phyloP scores from a whole-genome alignment of 2,888 invertebrate species.

The Serripes groenlandicus region DNA sequence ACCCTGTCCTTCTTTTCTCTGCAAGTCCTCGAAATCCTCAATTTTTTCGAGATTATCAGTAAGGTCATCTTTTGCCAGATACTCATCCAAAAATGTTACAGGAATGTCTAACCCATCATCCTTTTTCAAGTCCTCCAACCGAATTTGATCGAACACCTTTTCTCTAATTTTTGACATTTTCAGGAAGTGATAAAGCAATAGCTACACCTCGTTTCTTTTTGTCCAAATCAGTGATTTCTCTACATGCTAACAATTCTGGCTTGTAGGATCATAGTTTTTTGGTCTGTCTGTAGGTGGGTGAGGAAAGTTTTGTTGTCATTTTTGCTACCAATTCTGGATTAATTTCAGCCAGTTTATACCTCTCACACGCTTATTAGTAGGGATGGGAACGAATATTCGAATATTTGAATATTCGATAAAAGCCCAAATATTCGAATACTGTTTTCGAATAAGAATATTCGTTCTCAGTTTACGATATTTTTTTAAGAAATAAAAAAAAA shows the following conservation, averaged over 20 bases:
- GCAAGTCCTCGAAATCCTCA: slow-evolving; percentile 59
- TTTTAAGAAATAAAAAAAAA: no score
- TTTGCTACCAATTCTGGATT: background rate
- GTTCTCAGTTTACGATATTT: no score
- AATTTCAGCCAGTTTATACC: background rate
- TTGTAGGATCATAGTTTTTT: background rate
- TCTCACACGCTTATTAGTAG: no score
- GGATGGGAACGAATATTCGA: no score
- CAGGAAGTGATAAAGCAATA: no score
- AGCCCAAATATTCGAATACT: no score
- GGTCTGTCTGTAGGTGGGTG: no score
- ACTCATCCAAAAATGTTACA: slow-evolving; percentile 63
- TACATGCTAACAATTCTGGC: slow-evolving; percentile 8
- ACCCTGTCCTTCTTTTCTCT: slow-evolving; percentile 44
- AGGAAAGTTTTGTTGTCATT: background rate
- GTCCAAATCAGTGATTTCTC: no score
- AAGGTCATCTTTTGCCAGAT: slow-evolving; percentile 66
- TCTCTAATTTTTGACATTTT: slow-evolving; percentile 54
- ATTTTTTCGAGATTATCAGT: slow-evolving; percentile 65
- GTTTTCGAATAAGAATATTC: no score
- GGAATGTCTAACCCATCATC: no score
- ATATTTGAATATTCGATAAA: no score
- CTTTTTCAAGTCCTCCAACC: no score
- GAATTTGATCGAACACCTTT: slow-evolving; percentile 68
- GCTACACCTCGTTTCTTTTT: slow-evolving; percentile 13